These are phyloP conservation scores for Phocoena sinus DNA, from an alignment of 2,113 vertebrate genomes.

Conservation along the genomic window DNA sequence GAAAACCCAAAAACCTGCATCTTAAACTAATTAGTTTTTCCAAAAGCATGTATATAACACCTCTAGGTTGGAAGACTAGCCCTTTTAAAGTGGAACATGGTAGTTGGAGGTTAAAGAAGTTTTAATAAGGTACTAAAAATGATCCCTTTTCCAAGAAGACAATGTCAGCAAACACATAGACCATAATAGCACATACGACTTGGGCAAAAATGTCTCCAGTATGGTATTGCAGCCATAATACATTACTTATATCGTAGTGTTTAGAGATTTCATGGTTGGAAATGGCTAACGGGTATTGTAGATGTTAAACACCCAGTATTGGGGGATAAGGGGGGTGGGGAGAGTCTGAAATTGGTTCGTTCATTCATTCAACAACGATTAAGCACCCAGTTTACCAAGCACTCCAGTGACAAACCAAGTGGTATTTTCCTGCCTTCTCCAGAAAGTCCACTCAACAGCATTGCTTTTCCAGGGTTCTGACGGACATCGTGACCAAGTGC, in stretches of 20 bases:
- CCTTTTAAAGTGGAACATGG: neutral
- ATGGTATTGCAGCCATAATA: neutral
- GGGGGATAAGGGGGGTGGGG: no score
- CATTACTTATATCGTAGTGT: neutral
- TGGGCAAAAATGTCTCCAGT: neutral
- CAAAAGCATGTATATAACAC: neutral
- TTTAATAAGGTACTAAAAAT: neutral
- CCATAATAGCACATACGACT: neutral
- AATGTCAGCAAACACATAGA: neutral
- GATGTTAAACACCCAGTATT: neutral
- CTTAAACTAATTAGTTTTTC: neutral
- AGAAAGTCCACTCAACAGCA: constrained; percentile 27
- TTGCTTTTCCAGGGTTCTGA: constrained; percentile 87
- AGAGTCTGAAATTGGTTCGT: neutral
- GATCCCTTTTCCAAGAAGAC: constrained; percentile 2
- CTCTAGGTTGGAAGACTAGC: neutral
- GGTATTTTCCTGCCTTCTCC: neutral
- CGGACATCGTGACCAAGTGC: constrained; percentile 93
- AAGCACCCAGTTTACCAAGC: neutral
- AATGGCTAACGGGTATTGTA: neutral
- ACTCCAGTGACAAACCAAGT: neutral
- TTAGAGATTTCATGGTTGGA: neutral
- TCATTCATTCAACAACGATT: neutral
- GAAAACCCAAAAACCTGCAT: neutral
- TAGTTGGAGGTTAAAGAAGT: neutral